These are phyloP conservation scores for Drosophila serrata DNA, from an alignment of 1,140 invertebrate species.

Conservation along the genomic window DNA sequence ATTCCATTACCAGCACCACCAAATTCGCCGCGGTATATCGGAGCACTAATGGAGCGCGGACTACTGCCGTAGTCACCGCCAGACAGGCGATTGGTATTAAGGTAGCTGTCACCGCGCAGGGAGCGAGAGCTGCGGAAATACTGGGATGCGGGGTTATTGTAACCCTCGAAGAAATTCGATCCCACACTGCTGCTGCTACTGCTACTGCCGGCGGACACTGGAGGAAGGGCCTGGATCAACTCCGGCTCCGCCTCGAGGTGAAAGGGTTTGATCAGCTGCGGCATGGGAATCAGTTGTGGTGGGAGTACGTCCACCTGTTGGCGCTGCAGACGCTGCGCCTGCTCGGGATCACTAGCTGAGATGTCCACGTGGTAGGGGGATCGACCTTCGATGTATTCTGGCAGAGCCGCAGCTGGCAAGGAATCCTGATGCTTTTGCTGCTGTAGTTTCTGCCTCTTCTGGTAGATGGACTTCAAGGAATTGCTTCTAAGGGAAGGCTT, in stretches of 20 bases:
- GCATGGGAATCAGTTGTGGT: slow-evolving; percentile 70
- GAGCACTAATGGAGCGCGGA: slow-evolving; percentile 59
- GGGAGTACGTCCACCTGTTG: slow-evolving; percentile 82
- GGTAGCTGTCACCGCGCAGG: slow-evolving; percentile 65
- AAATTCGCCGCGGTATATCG: slow-evolving; percentile 59
- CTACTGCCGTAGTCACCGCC: slow-evolving; percentile 5
- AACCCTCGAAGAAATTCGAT: slow-evolving; percentile 67
- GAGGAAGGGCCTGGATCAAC: slow-evolving; percentile 77
- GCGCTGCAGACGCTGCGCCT: slow-evolving; percentile 67
- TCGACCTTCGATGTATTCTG: slow-evolving; percentile 86
- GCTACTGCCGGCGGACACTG: slow-evolving; percentile 30
- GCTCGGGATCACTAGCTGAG: slow-evolving; percentile 63
- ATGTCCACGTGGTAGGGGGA: slow-evolving; percentile 87
- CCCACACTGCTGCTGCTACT: slow-evolving; percentile 32
- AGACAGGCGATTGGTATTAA: slow-evolving; percentile 71
- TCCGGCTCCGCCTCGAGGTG: slow-evolving; percentile 79
- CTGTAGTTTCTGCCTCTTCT: slow-evolving; percentile 35
- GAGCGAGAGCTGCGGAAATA: slow-evolving; percentile 76
- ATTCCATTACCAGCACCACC: slow-evolving; percentile 33
- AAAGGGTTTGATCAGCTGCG: slow-evolving; percentile 79
- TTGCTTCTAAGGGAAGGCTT: slow-evolving; percentile 47
- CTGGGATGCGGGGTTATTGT: slow-evolving; percentile 57
- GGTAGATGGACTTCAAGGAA: slow-evolving; percentile 62
- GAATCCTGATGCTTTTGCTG: slow-evolving; percentile 37
- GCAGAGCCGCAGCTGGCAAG: slow-evolving; percentile 33